phyloP scores from a whole-genome alignment of 2,113 vertebrate species.

The Taxidea taxus region DNA sequence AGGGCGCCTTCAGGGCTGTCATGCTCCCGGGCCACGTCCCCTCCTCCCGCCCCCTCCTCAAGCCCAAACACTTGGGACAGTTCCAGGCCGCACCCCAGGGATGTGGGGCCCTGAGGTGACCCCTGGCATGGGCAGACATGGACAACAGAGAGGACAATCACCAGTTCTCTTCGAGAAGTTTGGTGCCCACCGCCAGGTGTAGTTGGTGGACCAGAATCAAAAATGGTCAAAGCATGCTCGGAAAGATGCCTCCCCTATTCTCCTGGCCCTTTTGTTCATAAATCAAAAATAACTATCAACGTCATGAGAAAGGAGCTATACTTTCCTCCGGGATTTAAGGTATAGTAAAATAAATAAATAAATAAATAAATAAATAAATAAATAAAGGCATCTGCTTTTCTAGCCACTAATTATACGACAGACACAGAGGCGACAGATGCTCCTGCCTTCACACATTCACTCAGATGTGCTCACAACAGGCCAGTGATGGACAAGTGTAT shows the following conservation, averaged over 20 bases:
- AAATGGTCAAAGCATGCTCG: not conserved
- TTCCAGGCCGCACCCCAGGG: not conserved
- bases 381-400: not conserved
- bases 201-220: rapidly evolving
- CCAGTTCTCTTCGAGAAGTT: not conserved
- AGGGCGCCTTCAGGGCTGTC: not conserved
- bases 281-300: not conserved
- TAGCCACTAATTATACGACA: not conserved
- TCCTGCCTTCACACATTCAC: not conserved
- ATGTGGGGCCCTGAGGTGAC: too few relatives aligned
- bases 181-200: not conserved
- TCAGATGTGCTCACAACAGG: not conserved
- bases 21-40: not conserved
- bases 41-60: not conserved
- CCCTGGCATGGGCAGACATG: not conserved
- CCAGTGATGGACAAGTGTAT: not conserved
- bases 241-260: not conserved
- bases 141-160: rapidly evolving
- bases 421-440: not conserved
- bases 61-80: not conserved
- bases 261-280: not conserved
- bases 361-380: not conserved
- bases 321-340: not conserved
- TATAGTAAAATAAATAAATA: not conserved
- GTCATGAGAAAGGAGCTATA: not conserved